Base-by-base conservation (phyloP, 2,797 vertebrate genomes). In the Anas acuta region DNA sequence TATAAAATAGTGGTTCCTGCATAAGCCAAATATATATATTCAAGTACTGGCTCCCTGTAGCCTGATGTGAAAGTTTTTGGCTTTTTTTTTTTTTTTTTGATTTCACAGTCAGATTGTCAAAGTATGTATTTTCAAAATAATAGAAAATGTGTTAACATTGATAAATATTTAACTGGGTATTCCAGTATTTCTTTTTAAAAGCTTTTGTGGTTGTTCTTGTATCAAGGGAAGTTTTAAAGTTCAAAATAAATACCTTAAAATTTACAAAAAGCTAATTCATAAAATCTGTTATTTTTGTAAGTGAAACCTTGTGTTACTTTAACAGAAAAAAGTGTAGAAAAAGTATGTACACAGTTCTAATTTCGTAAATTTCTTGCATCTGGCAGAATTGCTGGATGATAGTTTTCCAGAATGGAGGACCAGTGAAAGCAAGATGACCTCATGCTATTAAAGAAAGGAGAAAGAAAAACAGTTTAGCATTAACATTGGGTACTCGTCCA, bases 391-490 rank as follows among this genome's bases (percentile, higher is more conserved):
- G 28, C 60, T 71, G 20, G 54, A 15, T 61, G 30, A 49, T 57
- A 3, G 21, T 76, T 89, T 91, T 26, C 23, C 45, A 62, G 77
- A 95, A 61, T 43, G 82, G 35, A 79, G 28, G 32, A 57, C 49
- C n/a, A 82, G 33, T 90, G 79, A 90, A 78, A 88, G 54, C 43
- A 89, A 75, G 49, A 72, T 91, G 86, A 87, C 65, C 22, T 95
- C 86, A 69, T 13, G 30, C 15, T 47, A 1, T 62, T 64, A 33
- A 76, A 58, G 26, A 28, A 41, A 30, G 26, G 60, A 73, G 39
- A 15, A 58, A 61, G 43, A 72, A 87, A 22, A 16, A 1, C 47
- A 30, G 6, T 89, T 74, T 60, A 89, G 43, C 35, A 0, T n/a
- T 18, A 83, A 53, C 53, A 7, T 6, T 88, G 74, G 11, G 8